Evolutionary conservation across 2,888 invertebrate species (phyloP), one percentile per base, ranked within the genome.

Genomic region (Monoplex corrugatus): DNA sequence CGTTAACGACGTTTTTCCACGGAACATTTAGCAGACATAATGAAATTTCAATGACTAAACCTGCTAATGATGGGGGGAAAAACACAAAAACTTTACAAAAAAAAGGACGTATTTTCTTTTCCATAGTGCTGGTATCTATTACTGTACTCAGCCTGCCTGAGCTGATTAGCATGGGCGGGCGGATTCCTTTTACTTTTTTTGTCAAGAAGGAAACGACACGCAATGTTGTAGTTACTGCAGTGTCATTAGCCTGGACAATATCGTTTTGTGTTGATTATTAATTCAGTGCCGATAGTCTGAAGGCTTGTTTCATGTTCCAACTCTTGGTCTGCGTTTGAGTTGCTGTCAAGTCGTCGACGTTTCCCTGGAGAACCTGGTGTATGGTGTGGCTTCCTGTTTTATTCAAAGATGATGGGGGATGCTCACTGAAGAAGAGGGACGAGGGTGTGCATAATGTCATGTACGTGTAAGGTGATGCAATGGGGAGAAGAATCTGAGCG

Each of bases 191-290:
- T n/a, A n/a, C n/a, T n/a, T n/a, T n/a, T n/a, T n/a, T n/a, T n/a
- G n/a, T n/a, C n/a, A n/a, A n/a, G n/a, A n/a, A n/a, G 44, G 43
- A 5, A 45, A 83, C 83, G 23, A 38, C 84, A 84, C 84, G 84
- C 84, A 13, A 84, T n/a, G 32, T 35, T 84, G 84, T 84, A 84
- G 84, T 84, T 84, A 84, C 23, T 8, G 50, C 50, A 8, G 23
- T 38, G 84, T 84, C 84, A 57, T 84, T 84, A 84, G 50, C 84
- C 35, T 1, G 23, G 84, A 57, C 84, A 57, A 84, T 44, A 84
- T 84, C 84, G 84, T 84, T 84, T 84, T 84, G 84, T 84, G 84
- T 50, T 84, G 84, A 84, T 84, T 50, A 84, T 84, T 84, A 57
- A 84, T 84, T 84, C 84, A 84, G 84, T 23, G 84, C 44, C 44